phyloP scores from a whole-genome alignment of 2,888 invertebrate genomes.

The Philaethria dido region DNA sequence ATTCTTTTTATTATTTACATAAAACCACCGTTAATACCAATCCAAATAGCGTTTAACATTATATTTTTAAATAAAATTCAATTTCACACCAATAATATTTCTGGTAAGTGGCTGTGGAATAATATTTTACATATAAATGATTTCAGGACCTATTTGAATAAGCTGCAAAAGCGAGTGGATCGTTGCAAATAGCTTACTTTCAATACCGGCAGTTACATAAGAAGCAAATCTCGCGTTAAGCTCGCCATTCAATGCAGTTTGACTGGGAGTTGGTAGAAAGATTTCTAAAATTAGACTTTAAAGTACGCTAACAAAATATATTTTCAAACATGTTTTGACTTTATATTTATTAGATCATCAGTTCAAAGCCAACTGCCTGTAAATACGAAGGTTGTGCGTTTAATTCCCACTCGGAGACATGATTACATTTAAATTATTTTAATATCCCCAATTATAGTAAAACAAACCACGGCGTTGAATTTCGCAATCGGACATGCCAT shows the following conservation, averaged over 20 bases:
- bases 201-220: conserved; percentile 49
- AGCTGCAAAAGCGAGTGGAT: conserved; percentile 45
- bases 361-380: too few species aligned
- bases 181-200: conserved; percentile 45
- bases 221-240: conserved; percentile 55
- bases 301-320: background rate
- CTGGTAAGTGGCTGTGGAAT: conserved; percentile 27
- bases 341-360: too few species aligned
- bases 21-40: background rate
- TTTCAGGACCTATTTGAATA: conserved; percentile 40
- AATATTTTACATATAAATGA: conserved; percentile 40
- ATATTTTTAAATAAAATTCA: conserved; percentile 21
- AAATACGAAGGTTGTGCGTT: too few species aligned
- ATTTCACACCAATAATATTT: conserved; percentile 32
- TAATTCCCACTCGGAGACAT: too few species aligned
- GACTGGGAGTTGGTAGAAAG: conserved; percentile 30
- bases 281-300: conserved; percentile 15
- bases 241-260: conserved; percentile 44
- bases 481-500: too few species aligned
- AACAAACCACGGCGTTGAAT: too few species aligned
- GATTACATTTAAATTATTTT: too few species aligned
- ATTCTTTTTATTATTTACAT: background rate
- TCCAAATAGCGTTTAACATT: background rate
- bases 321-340: conserved; percentile 2
- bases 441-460: too few species aligned